Conservation (phyloP, 2,113 vertebrate species). For the Hippocampus zosterae region DNA sequence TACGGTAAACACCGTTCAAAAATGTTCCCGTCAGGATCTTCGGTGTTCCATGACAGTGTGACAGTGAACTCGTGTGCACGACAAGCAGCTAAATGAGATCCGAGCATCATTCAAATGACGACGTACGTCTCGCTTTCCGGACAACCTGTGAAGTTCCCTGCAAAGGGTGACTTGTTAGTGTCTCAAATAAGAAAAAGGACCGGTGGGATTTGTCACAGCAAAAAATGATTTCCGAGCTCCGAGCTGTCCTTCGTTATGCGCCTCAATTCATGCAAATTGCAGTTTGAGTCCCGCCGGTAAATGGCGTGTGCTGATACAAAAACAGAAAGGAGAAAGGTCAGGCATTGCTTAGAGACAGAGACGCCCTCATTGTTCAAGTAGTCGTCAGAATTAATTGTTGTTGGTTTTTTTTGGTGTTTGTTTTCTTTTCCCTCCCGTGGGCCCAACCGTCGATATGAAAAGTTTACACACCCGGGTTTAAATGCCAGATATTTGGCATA, state of each 20-base stretch:
- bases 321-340: neutral
- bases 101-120: neutral
- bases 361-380: neutral
- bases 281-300: neutral
- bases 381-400: neutral
- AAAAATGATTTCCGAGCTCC: neutral
- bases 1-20: neutral
- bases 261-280: neutral
- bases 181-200: neutral
- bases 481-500: too few relatives aligned
- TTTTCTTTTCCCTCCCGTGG: neutral
- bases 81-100: conserved; percentile 1
- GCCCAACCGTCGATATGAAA: neutral
- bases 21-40: neutral
- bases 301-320: neutral
- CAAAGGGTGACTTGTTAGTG: neutral
- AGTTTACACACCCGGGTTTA: neutral
- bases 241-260: neutral
- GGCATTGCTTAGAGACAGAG: neutral
- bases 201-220: neutral
- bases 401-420: neutral
- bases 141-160: neutral
- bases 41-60: neutral
- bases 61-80: neutral
- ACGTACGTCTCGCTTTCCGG: neutral